These are phyloP conservation scores for Chloropsis cyanopogon DNA, from an alignment of 2,113 vertebrate genomes.

Conservation along the genomic window DNA sequence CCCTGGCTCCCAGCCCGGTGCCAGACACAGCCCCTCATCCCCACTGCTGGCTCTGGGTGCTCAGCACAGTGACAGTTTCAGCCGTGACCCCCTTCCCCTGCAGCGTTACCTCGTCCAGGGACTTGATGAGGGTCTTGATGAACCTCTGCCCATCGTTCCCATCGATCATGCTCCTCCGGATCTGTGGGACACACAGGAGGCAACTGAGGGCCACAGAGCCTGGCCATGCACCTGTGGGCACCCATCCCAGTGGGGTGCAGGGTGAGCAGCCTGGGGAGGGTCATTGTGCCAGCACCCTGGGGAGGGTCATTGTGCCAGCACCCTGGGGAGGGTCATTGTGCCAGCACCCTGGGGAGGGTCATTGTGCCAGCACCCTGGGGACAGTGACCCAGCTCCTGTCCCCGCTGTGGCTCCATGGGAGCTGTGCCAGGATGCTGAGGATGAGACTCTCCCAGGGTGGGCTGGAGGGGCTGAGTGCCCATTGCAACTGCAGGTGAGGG, in stretches of 20 bases:
- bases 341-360: no score
- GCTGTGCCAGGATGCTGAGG: neutral
- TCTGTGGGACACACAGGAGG: slow-evolving; percentile 71
- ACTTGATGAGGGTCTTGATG: slow-evolving; percentile 94
- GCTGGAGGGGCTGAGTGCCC: neutral
- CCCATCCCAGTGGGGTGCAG: neutral
- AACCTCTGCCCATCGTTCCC: slow-evolving; percentile 84
- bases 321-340: no score
- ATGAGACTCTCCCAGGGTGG: neutral
- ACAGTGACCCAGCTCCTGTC: neutral
- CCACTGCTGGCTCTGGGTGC: rapidly evolving
- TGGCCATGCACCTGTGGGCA: rapidly evolving
- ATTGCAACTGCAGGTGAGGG: neutral
- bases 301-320: neutral
- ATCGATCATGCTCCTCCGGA: slow-evolving; percentile 94
- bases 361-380: no score
- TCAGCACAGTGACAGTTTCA: rapidly evolving
- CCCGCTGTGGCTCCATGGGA: rapidly evolving
- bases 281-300: neutral
- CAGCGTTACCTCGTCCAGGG: slow-evolving; percentile 89
- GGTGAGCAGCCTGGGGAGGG: neutral
- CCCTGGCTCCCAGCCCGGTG: neutral
- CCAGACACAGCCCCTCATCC: neutral
- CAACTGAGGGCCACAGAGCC: neutral
- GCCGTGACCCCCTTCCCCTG: neutral